phyloP scores from a whole-genome alignment of 2,888 invertebrate genomes.

The Nephrotoma appendiculata region DNA sequence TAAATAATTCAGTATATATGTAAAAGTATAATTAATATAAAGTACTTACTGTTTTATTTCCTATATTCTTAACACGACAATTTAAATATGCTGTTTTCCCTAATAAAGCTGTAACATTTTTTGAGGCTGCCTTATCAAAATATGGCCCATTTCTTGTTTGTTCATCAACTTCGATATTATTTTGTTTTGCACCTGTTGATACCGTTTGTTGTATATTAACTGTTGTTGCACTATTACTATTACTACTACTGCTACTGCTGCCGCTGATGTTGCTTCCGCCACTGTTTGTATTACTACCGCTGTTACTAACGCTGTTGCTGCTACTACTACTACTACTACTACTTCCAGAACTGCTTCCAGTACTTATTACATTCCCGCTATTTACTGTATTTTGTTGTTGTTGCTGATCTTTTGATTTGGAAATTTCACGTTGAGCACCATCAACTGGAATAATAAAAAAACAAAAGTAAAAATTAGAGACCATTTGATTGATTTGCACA shows the following conservation, averaged over 20 bases:
- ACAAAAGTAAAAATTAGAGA: background rate
- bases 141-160: constrained; percentile 49
- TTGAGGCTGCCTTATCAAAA: constrained; percentile 58
- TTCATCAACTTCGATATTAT: constrained; percentile 26
- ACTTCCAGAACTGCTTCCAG: constrained; percentile 16
- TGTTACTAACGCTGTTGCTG: constrained; percentile 16
- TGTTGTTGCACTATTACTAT: constrained; percentile 15
- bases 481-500: too few species aligned
- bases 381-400: constrained; percentile 7
- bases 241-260: constrained; percentile 14
- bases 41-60: constrained; percentile 73
- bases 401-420: constrained; percentile 25
- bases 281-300: constrained; percentile 16
- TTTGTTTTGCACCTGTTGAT: constrained; percentile 11
- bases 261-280: constrained; percentile 17
- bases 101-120: constrained; percentile 65
- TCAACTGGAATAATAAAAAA: constrained; percentile 17
- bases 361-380: constrained; percentile 15
- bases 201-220: background rate
- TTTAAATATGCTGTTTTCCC: constrained; percentile 83
- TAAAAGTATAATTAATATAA: background rate
- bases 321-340: constrained; percentile 13
- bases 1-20: background rate
- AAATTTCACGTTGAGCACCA: constrained; percentile 29
- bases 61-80: constrained; percentile 79